phyloP scores from a whole-genome alignment of 2,888 invertebrate genomes.

The Tolmerus cingulatus region DNA sequence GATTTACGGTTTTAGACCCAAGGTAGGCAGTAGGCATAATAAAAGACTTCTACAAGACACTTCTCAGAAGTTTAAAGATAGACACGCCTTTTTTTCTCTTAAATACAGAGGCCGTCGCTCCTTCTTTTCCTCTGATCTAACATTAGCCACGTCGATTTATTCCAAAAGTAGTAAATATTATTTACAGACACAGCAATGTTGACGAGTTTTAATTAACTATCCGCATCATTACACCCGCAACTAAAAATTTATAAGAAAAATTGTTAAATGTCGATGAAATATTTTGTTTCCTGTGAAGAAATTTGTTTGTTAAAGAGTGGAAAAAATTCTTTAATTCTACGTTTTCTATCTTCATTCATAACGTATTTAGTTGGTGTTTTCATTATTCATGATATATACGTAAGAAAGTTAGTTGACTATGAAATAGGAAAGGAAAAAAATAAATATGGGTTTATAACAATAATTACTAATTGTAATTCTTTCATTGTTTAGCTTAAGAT shows the following conservation, averaged over 20 bases:
- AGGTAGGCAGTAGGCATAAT: neutral
- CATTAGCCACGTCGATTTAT: neutral
- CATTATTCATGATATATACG: neutral
- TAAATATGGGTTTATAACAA: neutral
- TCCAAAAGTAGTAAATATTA: neutral
- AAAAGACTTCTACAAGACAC: neutral
- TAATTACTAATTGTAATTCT: neutral
- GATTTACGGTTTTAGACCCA: neutral
- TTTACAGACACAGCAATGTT: neutral
- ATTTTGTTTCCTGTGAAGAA: neutral
- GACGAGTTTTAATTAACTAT: neutral
- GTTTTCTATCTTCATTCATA: neutral
- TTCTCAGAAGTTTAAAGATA: neutral
- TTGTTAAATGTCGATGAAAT: neutral
- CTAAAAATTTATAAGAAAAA: conserved; percentile 15
- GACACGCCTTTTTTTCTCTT: neutral
- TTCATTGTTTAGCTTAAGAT: neutral
- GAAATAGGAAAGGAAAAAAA: neutral
- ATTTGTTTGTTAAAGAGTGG: neutral
- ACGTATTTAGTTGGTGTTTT: neutral
- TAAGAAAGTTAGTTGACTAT: neutral
- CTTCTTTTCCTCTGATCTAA: neutral
- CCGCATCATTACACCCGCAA: neutral
- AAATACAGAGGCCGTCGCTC: neutral
- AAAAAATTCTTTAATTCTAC: neutral